Conservation (phyloP, 2,888 invertebrate genomes). For the Trissonchulus latispiculum region DNA sequence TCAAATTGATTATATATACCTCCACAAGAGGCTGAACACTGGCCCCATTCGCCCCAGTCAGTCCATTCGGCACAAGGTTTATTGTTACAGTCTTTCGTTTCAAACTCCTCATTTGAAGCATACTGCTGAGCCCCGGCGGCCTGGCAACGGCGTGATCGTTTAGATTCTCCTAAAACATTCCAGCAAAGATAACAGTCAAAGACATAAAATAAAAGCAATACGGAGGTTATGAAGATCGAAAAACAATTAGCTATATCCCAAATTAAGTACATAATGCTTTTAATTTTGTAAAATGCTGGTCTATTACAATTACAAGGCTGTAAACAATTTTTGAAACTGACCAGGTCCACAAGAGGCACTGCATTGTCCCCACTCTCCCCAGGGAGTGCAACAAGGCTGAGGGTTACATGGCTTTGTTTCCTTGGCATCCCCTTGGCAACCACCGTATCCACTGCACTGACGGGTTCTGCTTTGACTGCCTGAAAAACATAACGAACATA, state of each 20-base stretch:
- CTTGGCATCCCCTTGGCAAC: neutral
- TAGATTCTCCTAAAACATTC: neutral
- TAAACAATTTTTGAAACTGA: too few relatives aligned
- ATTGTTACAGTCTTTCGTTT: conserved; percentile 16
- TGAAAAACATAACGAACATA: too few relatives aligned
- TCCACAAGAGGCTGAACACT: conserved; percentile 23
- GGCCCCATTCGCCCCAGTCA: conserved; percentile 20
- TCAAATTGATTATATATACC: too few relatives aligned
- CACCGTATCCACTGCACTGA: neutral
- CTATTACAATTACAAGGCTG: too few relatives aligned
- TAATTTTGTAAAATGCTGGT: too few relatives aligned
- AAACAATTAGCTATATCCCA: too few relatives aligned
- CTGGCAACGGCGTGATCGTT: neutral
- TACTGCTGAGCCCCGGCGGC: neutral
- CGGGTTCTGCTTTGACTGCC: conserved; percentile 4
- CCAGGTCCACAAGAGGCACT: conserved; percentile 23
- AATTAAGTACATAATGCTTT: too few relatives aligned
- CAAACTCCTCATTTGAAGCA: neutral
- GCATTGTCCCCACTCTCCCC: conserved; percentile 22
- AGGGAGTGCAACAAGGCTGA: conserved; percentile 18
- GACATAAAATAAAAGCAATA: too few relatives aligned
- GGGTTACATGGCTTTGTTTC: conserved; percentile 16
- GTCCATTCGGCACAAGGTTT: conserved; percentile 21
- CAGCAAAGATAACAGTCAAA: too few relatives aligned
- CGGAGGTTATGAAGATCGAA: too few relatives aligned